Conservation (phyloP, 2,888 invertebrate genomes). For the Mesochorus sp. region DNA sequence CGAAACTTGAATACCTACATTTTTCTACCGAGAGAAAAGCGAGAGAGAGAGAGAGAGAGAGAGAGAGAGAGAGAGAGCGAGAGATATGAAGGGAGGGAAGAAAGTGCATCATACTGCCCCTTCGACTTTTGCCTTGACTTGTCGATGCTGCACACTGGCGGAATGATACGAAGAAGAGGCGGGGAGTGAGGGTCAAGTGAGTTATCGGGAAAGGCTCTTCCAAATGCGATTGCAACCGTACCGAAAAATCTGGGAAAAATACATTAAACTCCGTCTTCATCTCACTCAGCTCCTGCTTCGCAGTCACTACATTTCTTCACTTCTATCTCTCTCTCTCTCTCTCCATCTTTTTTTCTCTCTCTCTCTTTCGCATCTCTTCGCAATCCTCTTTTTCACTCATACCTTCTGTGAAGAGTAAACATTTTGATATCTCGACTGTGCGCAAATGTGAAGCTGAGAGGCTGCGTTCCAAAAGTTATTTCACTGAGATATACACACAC, state of each 20-base stretch:
- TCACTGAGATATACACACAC: slow-evolving; percentile 16
- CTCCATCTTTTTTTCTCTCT: neutral
- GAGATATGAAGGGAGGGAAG: too few species aligned
- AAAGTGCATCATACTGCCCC: too few species aligned
- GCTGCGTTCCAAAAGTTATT: slow-evolving; percentile 52
- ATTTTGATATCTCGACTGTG: slow-evolving; percentile 41
- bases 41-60: neutral
- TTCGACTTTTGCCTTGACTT: too few species aligned
- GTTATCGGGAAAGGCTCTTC: slow-evolving; percentile 67
- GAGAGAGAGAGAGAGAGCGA: neutral
- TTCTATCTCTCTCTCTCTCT: neutral
- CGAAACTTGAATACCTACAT: slow-evolving; percentile 65
- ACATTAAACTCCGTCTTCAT: slow-evolving; percentile 61
- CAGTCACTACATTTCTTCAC: neutral
- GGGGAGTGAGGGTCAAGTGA: slow-evolving; percentile 66
- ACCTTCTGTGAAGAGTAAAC: slow-evolving; percentile 27
- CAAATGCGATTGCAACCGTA: slow-evolving; percentile 57
- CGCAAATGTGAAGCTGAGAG: neutral
- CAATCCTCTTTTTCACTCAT: neutral
- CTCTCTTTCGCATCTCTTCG: neutral
- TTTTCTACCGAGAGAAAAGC: slow-evolving; percentile 53
- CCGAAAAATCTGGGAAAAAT: slow-evolving; percentile 65
- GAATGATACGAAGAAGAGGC: too few species aligned
- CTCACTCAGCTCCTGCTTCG: too few species aligned
- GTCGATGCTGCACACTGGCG: too few species aligned